These are phyloP conservation scores for Brachyopa scutellaris DNA, from an alignment of 2,888 invertebrate species.

Conservation along the genomic window DNA sequence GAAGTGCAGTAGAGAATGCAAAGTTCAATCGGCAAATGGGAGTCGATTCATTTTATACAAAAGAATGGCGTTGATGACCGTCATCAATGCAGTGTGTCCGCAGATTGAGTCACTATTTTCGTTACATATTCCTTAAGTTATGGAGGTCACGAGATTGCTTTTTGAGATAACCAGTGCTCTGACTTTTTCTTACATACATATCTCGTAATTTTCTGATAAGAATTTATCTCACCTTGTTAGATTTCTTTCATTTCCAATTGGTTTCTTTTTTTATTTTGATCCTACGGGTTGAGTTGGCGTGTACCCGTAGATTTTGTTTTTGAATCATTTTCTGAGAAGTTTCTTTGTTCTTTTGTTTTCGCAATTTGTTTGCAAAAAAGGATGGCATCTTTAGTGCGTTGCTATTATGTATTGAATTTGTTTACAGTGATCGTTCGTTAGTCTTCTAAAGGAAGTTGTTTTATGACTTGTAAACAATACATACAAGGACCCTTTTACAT, in stretches of 20 bases:
- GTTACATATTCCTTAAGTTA: constrained; percentile 1
- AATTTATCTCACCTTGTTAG: constrained; percentile 24
- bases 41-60: constrained; percentile 12
- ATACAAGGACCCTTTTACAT: background rate
- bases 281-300: constrained; percentile 20
- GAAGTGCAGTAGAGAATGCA: constrained; percentile 42
- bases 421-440: background rate
- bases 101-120: constrained; percentile 37
- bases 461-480: background rate
- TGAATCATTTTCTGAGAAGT: constrained; percentile 13
- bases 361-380: constrained; percentile 13
- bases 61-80: constrained; percentile 11
- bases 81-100: constrained; percentile 32
- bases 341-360: constrained; percentile 44
- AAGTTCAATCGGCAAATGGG: constrained; percentile 24
- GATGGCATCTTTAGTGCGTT: constrained; percentile 7
- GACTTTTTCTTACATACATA: background rate
- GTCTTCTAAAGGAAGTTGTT: too few species aligned
- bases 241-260: background rate
- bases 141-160: constrained; percentile 37
- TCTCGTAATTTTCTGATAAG: constrained; percentile 39
- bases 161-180: background rate
- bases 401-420: too few species aligned
- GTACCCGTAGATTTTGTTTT: constrained; percentile 1
- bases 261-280: background rate